Base-by-base conservation (phyloP, 2,888 invertebrate genomes). In the Nemotelus pantherinus region DNA sequence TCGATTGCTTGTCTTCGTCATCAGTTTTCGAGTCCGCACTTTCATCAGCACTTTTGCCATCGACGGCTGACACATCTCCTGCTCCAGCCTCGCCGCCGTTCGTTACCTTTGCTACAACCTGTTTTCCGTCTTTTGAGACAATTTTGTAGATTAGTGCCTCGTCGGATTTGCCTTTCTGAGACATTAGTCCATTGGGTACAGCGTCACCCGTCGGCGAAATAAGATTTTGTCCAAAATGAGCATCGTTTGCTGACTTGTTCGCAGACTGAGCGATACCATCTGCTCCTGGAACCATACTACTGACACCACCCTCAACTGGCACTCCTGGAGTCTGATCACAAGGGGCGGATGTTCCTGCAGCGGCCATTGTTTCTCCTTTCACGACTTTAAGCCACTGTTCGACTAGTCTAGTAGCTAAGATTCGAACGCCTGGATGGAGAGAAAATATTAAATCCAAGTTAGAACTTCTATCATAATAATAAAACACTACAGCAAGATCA, bases 321-420 rank as follows among this genome's bases (percentile, higher is more conserved):
- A 47, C 60, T 43, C 10, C 47, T 6, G 64, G 45, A 6, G 45
- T 9, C 25, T 43, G 44, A 25, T 25, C 25, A 25, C 25, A 25
- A 10, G 44, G 53, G 41, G 67, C 55, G 2, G 72, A 5, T 63
- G 25, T 3, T 45, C 78, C 65, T 6, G 58, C 10, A 50, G 71
- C 53, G 4, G 72, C 74, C 64, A 53, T 89, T 78, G 90, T 89
- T 87, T 93, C 92, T 79, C 93, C 93, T 86, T 96, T 95, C 2
- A 97, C 95, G 77, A 95, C 93, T 86, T 93, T 93, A 82, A 96
- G 89, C 97, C 97, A 97, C 85, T 94, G 94, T 84, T 95, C 94
- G 47, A 97, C 96, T 78, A 97, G 89, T 83, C 93, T 92, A 77
- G 92, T 90, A 10, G 97, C 95, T 82, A 95, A 88, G 77, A 91